Conservation (phyloP, 2,888 invertebrate species). For the Thera britannica region DNA sequence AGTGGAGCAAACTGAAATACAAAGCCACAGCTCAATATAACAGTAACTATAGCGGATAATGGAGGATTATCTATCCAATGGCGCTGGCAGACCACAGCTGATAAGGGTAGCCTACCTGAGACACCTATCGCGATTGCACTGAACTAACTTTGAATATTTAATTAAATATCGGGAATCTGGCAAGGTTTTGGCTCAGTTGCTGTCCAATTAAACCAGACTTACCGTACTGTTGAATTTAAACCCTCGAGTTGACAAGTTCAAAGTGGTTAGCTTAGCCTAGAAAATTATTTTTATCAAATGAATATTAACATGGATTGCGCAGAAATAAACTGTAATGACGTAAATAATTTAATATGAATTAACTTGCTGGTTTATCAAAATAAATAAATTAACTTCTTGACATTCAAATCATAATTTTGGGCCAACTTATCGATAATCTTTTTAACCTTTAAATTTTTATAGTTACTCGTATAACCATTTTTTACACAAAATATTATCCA, state of each 20-base stretch:
- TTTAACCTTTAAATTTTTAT: too few relatives aligned
- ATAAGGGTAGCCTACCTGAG: slow-evolving; percentile 25
- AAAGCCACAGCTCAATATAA: slow-evolving; percentile 1
- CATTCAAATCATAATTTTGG: too few relatives aligned
- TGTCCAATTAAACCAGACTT: background rate
- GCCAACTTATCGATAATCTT: too few relatives aligned
- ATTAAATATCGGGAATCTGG: slow-evolving; percentile 11
- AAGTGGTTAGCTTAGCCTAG: too few relatives aligned
- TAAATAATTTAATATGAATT: too few relatives aligned
- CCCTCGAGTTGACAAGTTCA: background rate
- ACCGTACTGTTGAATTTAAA: background rate
- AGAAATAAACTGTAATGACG: too few relatives aligned
- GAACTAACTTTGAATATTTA: slow-evolving; percentile 17
- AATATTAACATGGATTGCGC: too few relatives aligned
- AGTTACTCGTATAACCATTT: too few relatives aligned
- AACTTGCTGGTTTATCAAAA: too few relatives aligned
- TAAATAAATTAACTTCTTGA: too few relatives aligned
- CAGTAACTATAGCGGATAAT: slow-evolving; percentile 15
- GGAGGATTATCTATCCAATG: slow-evolving; percentile 22
- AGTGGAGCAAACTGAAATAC: slow-evolving; percentile 24
- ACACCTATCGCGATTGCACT: slow-evolving; percentile 10
- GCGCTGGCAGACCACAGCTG: slow-evolving; percentile 11
- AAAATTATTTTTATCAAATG: too few relatives aligned
- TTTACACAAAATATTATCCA: too few relatives aligned
- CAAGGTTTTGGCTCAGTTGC: background rate